Evolutionary conservation across 2,113 vertebrate species (phyloP).

Genomic region (Cavia aperea): DNA sequence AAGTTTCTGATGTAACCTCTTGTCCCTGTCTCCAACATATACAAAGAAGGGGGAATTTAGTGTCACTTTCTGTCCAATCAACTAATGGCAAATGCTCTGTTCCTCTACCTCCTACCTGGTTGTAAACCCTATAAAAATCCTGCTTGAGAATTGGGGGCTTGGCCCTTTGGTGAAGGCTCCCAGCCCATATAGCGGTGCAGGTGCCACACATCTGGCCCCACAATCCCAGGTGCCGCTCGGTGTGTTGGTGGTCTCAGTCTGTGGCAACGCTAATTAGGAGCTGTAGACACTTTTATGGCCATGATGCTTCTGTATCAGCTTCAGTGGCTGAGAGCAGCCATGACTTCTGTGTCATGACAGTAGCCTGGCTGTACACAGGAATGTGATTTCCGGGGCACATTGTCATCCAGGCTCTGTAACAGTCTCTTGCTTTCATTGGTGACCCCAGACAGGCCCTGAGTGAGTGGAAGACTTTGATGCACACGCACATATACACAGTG

Average conservation of each 20-base stretch:
- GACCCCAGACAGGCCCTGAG: background rate
- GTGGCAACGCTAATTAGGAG: background rate
- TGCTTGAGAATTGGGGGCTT: background rate
- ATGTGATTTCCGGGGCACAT: background rate
- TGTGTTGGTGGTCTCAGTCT: background rate
- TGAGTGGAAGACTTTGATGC: background rate
- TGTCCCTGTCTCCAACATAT: background rate
- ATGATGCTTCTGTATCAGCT: too few species aligned
- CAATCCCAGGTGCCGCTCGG: background rate
- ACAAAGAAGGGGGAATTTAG: background rate
- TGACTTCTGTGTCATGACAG: background rate
- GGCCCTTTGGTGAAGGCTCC: background rate
- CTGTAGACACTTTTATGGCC: too few species aligned
- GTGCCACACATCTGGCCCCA: background rate
- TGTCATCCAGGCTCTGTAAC: background rate
- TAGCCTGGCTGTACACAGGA: background rate
- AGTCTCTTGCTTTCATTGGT: background rate
- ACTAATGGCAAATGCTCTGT: background rate
- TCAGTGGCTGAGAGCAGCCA: background rate
- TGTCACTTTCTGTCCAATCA: background rate
- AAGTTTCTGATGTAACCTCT: background rate
- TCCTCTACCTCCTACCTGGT: background rate
- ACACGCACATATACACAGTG: background rate
- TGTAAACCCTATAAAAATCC: background rate
- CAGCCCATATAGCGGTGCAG: background rate